phyloP scores from a whole-genome alignment of 30 jellyfish, hydroid and myxozoan genomes.

The Nemopilema nomurai region DNA sequence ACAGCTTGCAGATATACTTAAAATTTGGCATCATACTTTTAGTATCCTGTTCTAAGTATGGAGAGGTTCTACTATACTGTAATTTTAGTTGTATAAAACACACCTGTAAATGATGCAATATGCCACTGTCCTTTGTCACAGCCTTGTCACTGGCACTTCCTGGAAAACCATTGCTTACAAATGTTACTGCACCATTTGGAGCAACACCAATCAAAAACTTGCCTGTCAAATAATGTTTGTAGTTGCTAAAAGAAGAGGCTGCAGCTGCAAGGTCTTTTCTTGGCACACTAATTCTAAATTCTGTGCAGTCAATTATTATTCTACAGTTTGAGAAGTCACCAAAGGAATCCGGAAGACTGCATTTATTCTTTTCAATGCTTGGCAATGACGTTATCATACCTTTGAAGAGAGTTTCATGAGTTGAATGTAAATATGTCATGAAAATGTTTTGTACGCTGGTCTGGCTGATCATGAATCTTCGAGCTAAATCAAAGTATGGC shows the following conservation, averaged over 20 bases:
- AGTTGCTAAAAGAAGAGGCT: conserved; percentile 33
- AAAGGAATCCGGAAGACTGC: conserved; percentile 33
- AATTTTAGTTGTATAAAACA: neutral
- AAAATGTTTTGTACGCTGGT: conserved; percentile 16
- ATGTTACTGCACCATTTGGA: conserved; percentile 26
- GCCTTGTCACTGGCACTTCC: conserved; percentile 51
- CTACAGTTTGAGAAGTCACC: conserved; percentile 28
- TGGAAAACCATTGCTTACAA: conserved; percentile 48
- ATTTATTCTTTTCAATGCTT: neutral
- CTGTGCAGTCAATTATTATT: conserved; percentile 54
- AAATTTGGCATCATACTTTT: neutral
- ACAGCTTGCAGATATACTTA: neutral
- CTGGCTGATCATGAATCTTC: conserved; percentile 26
- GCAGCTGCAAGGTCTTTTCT: conserved; percentile 46
- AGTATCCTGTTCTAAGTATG: neutral
- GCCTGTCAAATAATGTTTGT: conserved; percentile 27
- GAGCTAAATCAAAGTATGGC: conserved; percentile 25
- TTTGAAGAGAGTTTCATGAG: conserved; percentile 17
- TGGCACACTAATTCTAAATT: conserved; percentile 37
- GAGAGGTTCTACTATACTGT: neutral
- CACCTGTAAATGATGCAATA: conserved; percentile 27
- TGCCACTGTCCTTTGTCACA: conserved; percentile 24
- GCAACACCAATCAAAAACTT: conserved; percentile 53
- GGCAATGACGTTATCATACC: conserved; percentile 8
- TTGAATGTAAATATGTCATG: conserved; percentile 19